These are phyloP conservation scores for Chondrosia reniformis DNA, from an alignment of 37 sponge, comb jelly and placozoan species.

Conservation along the genomic window DNA sequence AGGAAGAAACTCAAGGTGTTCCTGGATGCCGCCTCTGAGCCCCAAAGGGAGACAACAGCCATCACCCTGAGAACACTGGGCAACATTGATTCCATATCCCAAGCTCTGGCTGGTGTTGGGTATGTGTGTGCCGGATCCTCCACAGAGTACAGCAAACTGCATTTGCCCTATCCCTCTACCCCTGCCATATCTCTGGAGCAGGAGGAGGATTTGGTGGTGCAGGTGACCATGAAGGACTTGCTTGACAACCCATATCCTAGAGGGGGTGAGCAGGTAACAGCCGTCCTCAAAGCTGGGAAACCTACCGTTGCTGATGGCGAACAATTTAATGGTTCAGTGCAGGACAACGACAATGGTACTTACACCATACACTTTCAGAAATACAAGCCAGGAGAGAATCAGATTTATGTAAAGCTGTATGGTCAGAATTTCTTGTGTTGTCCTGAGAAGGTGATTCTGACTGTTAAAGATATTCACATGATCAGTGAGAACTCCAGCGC, in stretches of 20 bases:
- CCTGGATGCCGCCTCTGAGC: not conserved
- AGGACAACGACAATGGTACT: conserved; percentile 9
- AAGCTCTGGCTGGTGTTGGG: conserved; percentile 4
- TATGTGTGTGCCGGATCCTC: conserved; percentile 11
- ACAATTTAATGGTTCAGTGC: not conserved
- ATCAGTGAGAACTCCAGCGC: not conserved
- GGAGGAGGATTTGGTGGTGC: not conserved
- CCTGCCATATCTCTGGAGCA: conserved; percentile 12
- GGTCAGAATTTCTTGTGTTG: not conserved
- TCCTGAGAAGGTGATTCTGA: conserved; percentile 4
- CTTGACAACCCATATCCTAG: not conserved
- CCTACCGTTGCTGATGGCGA: not conserved
- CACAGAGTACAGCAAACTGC: not conserved
- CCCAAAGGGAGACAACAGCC: not conserved
- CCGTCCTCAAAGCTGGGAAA: not conserved
- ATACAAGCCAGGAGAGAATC: not conserved
- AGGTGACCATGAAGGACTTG: not conserved
- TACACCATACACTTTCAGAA: not conserved
- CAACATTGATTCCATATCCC: conserved; percentile 1
- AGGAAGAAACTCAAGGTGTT: not conserved
- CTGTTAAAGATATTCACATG: conserved; percentile 16
- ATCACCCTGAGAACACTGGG: conserved; percentile 16
- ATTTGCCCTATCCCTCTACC: not conserved
- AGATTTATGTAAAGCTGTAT: not conserved
- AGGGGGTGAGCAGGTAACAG: not conserved